These are phyloP conservation scores for Onychomys torridus DNA, from an alignment of 2,797 vertebrate species.

Conservation along the genomic window DNA sequence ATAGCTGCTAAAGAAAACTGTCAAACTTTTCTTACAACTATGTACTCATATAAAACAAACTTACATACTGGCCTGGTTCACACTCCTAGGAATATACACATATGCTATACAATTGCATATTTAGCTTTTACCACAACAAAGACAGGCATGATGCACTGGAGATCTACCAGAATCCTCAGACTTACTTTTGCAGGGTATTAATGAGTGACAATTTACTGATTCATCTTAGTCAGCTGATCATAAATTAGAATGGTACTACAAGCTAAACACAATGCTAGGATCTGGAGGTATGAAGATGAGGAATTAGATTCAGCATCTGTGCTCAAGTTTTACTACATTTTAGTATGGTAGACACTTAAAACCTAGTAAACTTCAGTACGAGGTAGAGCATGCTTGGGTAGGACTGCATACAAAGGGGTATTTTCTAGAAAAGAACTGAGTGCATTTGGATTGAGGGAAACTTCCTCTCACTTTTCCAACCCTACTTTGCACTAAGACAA, in stretches of 20 bases:
- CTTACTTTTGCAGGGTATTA: slow-evolving; percentile 53
- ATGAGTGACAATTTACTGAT: slow-evolving; percentile 32
- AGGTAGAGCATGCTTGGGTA: not conserved
- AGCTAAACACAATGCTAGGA: slow-evolving; percentile 29
- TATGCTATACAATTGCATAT: not conserved
- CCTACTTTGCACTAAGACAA: slow-evolving; percentile 8
- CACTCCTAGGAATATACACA: slow-evolving; percentile 51
- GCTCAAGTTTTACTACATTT: slow-evolving; percentile 30
- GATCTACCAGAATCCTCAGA: slow-evolving; percentile 13
- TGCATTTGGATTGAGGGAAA: slow-evolving; percentile 48
- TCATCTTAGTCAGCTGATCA: not conserved
- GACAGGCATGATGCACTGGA: not conserved
- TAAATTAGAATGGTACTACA: not conserved
- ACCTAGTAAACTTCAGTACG: not conserved
- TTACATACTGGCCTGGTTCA: slow-evolving; percentile 23
- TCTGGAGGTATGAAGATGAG: slow-evolving; percentile 19
- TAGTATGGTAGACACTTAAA: not conserved
- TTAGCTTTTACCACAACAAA: slow-evolving; percentile 42
- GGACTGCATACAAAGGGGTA: slow-evolving; percentile 8
- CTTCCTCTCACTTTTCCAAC: not conserved
- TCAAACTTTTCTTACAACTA: slow-evolving; percentile 24
- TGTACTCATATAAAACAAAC: slow-evolving; percentile 61
- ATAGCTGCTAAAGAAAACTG: slow-evolving; percentile 80
- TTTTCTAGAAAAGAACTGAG: slow-evolving; percentile 46
- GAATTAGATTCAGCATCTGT: slow-evolving; percentile 34